Evolutionary conservation across 1,140 invertebrate species (phyloP).

Genomic region (Lasioglossum albipes): DNA sequence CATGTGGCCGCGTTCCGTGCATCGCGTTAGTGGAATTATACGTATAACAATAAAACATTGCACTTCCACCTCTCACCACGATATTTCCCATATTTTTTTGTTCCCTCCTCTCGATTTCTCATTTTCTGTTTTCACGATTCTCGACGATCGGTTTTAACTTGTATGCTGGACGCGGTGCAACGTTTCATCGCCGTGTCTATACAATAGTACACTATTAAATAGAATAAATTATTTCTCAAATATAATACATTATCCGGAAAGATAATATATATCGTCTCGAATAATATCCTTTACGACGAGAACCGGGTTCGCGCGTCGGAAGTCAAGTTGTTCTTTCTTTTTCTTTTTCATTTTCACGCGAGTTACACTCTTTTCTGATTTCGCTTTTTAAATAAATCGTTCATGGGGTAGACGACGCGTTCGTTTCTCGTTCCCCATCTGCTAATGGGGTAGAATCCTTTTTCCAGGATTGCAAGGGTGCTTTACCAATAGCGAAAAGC

Average conservation of each 20-base stretch:
- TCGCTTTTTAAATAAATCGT: background rate
- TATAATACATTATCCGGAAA: constrained; percentile 25
- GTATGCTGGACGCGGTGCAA: constrained; percentile 48
- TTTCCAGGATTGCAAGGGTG: no score
- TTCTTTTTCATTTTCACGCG: background rate
- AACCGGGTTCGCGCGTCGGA: background rate
- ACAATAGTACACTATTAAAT: constrained; percentile 39
- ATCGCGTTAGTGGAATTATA: constrained; percentile 48
- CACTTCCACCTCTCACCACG: constrained; percentile 26
- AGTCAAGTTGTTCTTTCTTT: constrained; percentile 1
- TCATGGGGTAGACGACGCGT: no score
- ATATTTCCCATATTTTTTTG: background rate
- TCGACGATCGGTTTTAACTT: background rate
- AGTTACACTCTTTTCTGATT: background rate
- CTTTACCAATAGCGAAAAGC: no score
- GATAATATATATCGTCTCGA: constrained; percentile 33
- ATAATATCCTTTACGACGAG: constrained; percentile 6
- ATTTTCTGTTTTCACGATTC: constrained; percentile 21
- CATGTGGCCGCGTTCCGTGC: constrained; percentile 56
- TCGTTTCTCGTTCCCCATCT: background rate
- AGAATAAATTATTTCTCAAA: constrained; percentile 46
- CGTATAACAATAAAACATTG: constrained; percentile 58
- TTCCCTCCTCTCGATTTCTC: constrained; percentile 5
- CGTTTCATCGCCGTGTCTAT: constrained; percentile 43
- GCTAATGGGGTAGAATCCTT: no score